Percentiles rank a stretch among this genome's conserved stretches.
Evolutionary conservation across 2,113 vertebrate genomes (phyloP).

Genomic region (Nothoprocta pentlandii): DNA sequence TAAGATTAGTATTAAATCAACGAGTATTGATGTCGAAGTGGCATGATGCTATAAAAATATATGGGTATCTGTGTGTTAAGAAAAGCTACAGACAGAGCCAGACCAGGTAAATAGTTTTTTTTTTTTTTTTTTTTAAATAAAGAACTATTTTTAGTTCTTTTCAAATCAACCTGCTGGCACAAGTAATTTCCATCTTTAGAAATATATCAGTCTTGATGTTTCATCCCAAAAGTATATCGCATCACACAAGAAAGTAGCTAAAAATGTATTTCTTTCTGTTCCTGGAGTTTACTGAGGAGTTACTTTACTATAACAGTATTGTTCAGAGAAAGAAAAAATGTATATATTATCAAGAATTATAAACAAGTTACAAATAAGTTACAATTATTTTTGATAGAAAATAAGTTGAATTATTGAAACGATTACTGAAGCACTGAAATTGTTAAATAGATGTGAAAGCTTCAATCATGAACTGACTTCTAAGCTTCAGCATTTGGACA

Average conservation of each 20-base stretch:
- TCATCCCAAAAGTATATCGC: not conserved
- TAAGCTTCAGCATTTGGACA: not conserved
- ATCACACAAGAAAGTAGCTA: not conserved
- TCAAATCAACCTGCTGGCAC: not conserved
- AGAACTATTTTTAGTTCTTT: too few species aligned
- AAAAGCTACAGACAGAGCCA: not conserved
- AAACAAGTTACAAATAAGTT: not conserved
- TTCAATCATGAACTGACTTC: not conserved
- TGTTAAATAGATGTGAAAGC: not conserved
- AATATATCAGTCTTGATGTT: not conserved
- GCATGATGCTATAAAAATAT: not conserved
- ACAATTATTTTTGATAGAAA: not conserved
- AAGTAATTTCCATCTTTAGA: not conserved
- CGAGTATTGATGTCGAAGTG: not conserved
- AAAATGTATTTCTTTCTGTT: not conserved
- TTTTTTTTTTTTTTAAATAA: too few species aligned
- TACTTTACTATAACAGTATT: not conserved
- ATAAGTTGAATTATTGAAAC: not conserved
- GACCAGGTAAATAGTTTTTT: not conserved
- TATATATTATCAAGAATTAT: not conserved
- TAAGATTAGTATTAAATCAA: too few species aligned
- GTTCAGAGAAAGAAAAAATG: not conserved
- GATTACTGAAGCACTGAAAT: not conserved
- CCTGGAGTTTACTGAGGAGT: not conserved
- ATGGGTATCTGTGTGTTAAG: not conserved